Conservation (phyloP, 2,888 invertebrate genomes). For the Autographa gamma region DNA sequence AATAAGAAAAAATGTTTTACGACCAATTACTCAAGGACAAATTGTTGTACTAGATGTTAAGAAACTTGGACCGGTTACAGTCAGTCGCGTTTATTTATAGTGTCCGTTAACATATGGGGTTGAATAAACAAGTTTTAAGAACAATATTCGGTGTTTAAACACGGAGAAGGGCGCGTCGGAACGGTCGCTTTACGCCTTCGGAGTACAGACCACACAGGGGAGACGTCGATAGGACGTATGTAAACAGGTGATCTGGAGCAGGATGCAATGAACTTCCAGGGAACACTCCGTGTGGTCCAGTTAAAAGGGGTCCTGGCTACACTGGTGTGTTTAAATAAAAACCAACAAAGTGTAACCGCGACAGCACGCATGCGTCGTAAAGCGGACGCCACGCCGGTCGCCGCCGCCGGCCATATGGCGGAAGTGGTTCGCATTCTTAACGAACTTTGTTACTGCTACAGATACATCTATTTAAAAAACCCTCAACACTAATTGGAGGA, state of each 20-base stretch:
- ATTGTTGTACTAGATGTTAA: slow-evolving; percentile 58
- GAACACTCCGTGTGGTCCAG: slow-evolving; percentile 66
- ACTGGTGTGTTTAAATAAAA: slow-evolving; percentile 68
- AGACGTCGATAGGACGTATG: slow-evolving; percentile 50
- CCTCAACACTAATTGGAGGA: slow-evolving; percentile 51
- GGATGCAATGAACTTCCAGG: slow-evolving; percentile 61
- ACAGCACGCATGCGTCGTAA: slow-evolving; percentile 67
- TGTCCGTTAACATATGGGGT: slow-evolving; percentile 63
- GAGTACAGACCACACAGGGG: slow-evolving; percentile 63
- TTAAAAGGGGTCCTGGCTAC: slow-evolving; percentile 52
- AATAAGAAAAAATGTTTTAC: slow-evolving; percentile 64
- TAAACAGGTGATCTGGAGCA: slow-evolving; percentile 65
- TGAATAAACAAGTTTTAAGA: slow-evolving; percentile 62
- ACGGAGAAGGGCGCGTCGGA: slow-evolving; percentile 34
- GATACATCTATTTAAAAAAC: slow-evolving; percentile 55
- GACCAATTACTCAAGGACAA: slow-evolving; percentile 69
- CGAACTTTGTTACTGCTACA: slow-evolving; percentile 57
- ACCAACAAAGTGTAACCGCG: slow-evolving; percentile 73
- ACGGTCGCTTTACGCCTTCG: slow-evolving; percentile 43
- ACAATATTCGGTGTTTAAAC: slow-evolving; percentile 54
- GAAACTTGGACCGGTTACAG: slow-evolving; percentile 54
- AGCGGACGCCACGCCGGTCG: slow-evolving; percentile 58
- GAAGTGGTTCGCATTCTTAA: slow-evolving; percentile 75
- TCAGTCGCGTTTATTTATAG: slow-evolving; percentile 63
- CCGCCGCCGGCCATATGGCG: slow-evolving; percentile 79